Percentiles rank a stretch among this genome's conserved stretches.
Conservation (phyloP, 2,797 vertebrate species). For the Enteromius anoplus region DNA sequence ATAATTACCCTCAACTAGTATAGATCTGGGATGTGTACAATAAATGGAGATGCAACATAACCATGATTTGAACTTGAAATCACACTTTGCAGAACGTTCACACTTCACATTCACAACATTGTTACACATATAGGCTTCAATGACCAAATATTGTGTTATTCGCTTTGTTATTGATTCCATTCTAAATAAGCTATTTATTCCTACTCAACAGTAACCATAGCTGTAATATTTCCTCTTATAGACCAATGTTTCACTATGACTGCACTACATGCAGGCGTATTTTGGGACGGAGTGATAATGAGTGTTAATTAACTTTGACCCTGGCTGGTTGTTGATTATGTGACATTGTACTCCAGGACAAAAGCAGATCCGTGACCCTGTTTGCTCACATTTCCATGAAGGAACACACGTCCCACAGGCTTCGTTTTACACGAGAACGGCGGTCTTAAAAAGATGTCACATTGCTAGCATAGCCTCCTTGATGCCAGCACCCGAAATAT, state of each 20-base stretch:
- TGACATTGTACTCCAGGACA: slow-evolving; percentile 50
- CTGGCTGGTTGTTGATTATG: slow-evolving; percentile 34
- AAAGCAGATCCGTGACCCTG: slow-evolving; percentile 29
- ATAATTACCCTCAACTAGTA: background rate
- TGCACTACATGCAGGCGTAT: slow-evolving; percentile 12
- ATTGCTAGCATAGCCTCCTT: slow-evolving; percentile 43
- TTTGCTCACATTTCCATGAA: slow-evolving; percentile 43
- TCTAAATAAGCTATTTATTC: background rate
- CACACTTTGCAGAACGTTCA: background rate
- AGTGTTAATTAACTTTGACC: slow-evolving; percentile 49
- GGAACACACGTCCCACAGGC: slow-evolving; percentile 44
- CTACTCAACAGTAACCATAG: background rate
- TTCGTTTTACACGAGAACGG: slow-evolving; percentile 40
- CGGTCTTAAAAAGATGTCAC: slow-evolving; percentile 56
- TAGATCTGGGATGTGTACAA: background rate
- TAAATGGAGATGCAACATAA: background rate
- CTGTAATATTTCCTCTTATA: background rate
- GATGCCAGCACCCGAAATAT: slow-evolving; percentile 55
- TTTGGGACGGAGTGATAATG: slow-evolving; percentile 44
- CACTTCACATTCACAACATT: background rate
- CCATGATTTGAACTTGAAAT: background rate
- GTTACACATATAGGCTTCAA: background rate
- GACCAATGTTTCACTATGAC: background rate
- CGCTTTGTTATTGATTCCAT: background rate
- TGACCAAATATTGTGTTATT: background rate